phyloP scores from a whole-genome alignment of 1,140 invertebrate species.

The Acromyrmex charruanus region DNA sequence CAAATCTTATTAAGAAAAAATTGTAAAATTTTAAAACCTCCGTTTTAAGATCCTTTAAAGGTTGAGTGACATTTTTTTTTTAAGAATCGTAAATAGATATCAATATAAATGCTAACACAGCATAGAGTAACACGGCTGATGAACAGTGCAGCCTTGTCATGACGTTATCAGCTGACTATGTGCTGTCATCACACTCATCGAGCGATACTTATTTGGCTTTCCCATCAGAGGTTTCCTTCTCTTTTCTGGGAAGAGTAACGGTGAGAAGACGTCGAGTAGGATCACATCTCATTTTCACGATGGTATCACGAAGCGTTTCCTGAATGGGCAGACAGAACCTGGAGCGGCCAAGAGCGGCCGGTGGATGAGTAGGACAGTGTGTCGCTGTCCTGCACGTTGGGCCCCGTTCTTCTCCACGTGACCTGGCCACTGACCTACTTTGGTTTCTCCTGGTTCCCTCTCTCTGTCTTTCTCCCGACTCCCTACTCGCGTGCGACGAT shows the following conservation, averaged over 20 bases:
- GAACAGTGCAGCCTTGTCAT: neutral
- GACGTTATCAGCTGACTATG: conserved; percentile 33
- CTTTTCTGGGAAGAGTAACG: neutral
- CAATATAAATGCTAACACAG: neutral
- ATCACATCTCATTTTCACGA: conserved; percentile 66
- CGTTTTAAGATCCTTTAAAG: too few relatives aligned
- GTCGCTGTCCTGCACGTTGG: conserved; percentile 84
- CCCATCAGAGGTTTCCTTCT: conserved; percentile 4
- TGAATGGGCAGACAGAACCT: conserved; percentile 80
- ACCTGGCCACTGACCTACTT: conserved; percentile 86
- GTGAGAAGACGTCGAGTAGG: neutral
- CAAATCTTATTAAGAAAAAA: too few relatives aligned
- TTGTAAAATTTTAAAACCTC: too few relatives aligned
- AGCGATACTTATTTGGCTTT: conserved; percentile 8
- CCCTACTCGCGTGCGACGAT: conserved; percentile 37
- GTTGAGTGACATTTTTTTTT: neutral
- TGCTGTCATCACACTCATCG: neutral
- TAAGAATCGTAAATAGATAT: neutral
- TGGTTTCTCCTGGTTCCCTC: conserved; percentile 79
- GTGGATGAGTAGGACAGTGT: conserved; percentile 86
- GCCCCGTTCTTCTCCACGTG: conserved; percentile 84
- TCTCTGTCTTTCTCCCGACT: conserved; percentile 47
- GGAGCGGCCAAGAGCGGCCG: conserved; percentile 66
- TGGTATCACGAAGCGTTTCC: conserved; percentile 77
- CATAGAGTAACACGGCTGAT: neutral